Evolutionary conservation across 2,797 vertebrate genomes (phyloP), one percentile per base, ranked within the genome.

Genomic region (Chiloscyllium punctatum): DNA sequence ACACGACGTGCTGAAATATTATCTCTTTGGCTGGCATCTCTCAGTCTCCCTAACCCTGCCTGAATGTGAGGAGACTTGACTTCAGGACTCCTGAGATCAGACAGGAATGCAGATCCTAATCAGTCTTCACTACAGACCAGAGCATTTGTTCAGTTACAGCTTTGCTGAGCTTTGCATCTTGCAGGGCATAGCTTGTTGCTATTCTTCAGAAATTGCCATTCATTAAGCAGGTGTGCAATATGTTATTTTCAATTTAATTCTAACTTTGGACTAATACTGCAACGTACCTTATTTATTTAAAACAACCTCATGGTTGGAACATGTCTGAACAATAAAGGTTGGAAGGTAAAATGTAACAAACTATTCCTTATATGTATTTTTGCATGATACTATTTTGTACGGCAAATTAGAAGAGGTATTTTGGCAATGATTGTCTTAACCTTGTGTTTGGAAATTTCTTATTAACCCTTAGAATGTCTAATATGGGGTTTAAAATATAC

Each of bases 1-100:
- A 95, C 71, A 77, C 30, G 94, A 95, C 51, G 69, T 18, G 30
- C 27, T 77, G 71, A 95, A 95, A 95, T 15, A 95, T 95, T 95
- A 95, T 95, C 68, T 92, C 66, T 37, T 37, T 92, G 66, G 90
- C 66, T 92, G 90, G 90, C 90, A 95, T 77, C 94, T 95, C 94
- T 95, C 94, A 95, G 42, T 77, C 69, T 95, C 69, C 37, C 23
- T 72, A 5, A 25, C 37, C 27, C 48, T 74, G 94, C 94, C 94
- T 95, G 71, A 74, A 77, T 95, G 71, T 53, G 42, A 95, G 72
- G 94, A 57, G 94, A 72, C 94, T 74, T 95, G 94, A 95, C 94
- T 95, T 53, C 51, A 77, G 69, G 94, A 18, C 68, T 53, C 48
- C 94, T 95, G 94, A 95, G 71, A 51, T 77, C 94, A 95, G 94